A percentile compares a stretch with the other conserved stretches of the same genome.
phyloP scores from a whole-genome alignment of 2,113 vertebrate genomes.

The Strix uralensis region DNA sequence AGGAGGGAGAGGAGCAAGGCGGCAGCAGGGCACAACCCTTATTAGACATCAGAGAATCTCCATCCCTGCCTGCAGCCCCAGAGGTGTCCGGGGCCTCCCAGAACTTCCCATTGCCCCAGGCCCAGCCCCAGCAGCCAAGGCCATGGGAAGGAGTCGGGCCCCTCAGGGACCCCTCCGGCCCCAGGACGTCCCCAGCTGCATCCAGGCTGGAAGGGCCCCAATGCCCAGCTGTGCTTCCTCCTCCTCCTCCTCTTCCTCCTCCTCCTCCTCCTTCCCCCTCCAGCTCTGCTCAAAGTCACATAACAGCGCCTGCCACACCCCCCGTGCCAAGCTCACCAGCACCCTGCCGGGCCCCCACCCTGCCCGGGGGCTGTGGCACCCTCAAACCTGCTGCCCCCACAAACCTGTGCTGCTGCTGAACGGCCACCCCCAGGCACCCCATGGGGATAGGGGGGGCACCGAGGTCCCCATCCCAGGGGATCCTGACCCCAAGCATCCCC shows the following conservation, averaged over 20 bases:
- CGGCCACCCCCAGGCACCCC: fast-evolving
- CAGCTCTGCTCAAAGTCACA: not conserved
- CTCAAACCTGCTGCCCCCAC: not conserved
- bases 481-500: fast-evolving
- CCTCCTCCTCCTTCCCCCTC: not conserved
- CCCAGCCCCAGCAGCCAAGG: not conserved
- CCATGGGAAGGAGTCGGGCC: not conserved
- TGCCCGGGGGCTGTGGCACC: not conserved
- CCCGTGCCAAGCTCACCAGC: not conserved
- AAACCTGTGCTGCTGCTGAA: not conserved
- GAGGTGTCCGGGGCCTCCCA: fast-evolving
- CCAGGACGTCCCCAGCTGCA: not conserved
- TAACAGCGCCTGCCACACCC: fast-evolving
- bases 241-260: not conserved
- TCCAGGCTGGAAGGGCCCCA: not conserved
- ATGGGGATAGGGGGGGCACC: fast-evolving
- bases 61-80: not conserved
- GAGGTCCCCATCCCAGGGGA: not conserved
- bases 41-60: not conserved
- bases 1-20: not conserved
- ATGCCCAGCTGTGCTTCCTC: not conserved
- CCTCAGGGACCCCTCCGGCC: not conserved
- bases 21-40: not conserved
- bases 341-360: not conserved
- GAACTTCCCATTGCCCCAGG: not conserved